Percentiles rank a stretch among this genome's conserved stretches.
phyloP scores from a whole-genome alignment of 2,888 invertebrate genomes.

The Heteromurus nitidus region DNA sequence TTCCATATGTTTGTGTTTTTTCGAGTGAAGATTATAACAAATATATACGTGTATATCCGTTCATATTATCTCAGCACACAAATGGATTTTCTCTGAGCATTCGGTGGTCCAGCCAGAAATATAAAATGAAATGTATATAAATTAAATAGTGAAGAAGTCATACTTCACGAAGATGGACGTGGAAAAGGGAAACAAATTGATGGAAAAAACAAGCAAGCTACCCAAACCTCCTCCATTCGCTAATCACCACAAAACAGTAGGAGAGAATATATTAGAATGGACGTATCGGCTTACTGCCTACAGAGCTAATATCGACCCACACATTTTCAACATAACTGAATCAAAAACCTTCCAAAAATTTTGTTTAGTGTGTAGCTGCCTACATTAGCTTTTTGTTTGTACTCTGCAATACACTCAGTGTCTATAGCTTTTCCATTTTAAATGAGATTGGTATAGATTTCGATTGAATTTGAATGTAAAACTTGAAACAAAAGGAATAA shows the following conservation, averaged over 20 bases:
- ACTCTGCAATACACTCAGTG: too few species aligned
- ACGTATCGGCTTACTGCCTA: too few species aligned
- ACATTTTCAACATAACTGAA: too few species aligned
- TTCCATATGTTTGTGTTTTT: constrained; percentile 1
- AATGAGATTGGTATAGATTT: too few species aligned
- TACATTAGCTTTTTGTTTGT: too few species aligned
- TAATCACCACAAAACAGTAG: neutral
- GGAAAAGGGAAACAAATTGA: neutral
- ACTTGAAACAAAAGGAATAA: too few species aligned
- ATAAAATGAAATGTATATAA: neutral
- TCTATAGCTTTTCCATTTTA: too few species aligned
- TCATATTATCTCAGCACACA: neutral
- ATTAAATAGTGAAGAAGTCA: constrained; percentile 11
- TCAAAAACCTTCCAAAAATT: too few species aligned
- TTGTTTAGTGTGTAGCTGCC: too few species aligned
- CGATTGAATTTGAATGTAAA: too few species aligned
- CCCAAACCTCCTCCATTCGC: too few species aligned
- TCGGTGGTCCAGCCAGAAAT: neutral
- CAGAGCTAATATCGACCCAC: too few species aligned
- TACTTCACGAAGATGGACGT: neutral
- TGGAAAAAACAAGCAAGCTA: neutral
- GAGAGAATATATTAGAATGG: neutral
- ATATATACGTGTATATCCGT: neutral
- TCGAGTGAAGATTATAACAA: neutral
- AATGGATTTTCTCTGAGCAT: constrained; percentile 10